Percentiles rank a stretch among this genome's conserved stretches.
Conservation (phyloP, 2,113 vertebrate genomes). For the Apteryx mantelli region DNA sequence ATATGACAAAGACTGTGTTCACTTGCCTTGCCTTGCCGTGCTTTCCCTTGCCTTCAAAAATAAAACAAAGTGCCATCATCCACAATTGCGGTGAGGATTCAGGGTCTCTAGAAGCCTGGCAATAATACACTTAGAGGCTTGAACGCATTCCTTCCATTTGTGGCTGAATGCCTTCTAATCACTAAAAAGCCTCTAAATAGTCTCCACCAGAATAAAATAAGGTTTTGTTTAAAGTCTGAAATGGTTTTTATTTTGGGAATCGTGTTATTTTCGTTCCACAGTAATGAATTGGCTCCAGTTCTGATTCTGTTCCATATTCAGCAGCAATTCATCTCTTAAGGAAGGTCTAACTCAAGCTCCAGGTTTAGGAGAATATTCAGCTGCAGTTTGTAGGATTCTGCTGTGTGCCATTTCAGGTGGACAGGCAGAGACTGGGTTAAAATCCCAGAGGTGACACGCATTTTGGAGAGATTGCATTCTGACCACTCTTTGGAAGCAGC, state of each 20-base stretch:
- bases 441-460: neutral
- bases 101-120: neutral
- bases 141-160: neutral
- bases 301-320: constrained; percentile 25
- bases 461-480: constrained; percentile 9
- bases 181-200: neutral
- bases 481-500: neutral
- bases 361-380: constrained; percentile 18
- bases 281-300: neutral
- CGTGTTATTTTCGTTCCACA: neutral
- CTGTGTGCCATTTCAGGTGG: neutral
- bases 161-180: constrained; percentile 1
- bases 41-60: neutral
- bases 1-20: neutral
- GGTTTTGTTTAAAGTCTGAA: constrained; percentile 3
- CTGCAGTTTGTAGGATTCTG: neutral
- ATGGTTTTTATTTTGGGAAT: constrained; percentile 8
- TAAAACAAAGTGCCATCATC: neutral
- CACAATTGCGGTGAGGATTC: neutral
- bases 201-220: neutral
- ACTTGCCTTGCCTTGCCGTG: neutral
- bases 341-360: neutral
- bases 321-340: constrained; percentile 27
- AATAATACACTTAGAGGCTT: neutral
- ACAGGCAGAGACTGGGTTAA: neutral